phyloP scores from a whole-genome alignment of 2,888 invertebrate genomes.

The Leptogaster cylindrica region DNA sequence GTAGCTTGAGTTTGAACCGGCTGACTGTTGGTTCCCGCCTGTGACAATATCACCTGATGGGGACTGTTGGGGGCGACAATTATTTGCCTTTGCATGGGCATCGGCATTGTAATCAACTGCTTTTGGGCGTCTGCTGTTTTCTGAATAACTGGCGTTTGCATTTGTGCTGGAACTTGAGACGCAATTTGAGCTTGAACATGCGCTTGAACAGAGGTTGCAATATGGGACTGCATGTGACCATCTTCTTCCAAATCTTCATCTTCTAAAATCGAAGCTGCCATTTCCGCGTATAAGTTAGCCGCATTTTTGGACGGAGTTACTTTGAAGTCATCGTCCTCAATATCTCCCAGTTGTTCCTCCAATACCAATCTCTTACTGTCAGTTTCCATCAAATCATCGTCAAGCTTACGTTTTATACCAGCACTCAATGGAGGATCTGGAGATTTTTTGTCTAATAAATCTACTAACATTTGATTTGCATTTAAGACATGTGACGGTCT shows the following conservation, averaged over 20 bases:
- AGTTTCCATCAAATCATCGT: conserved; percentile 53
- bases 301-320: conserved; percentile 74
- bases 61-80: conserved; percentile 56
- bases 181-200: conserved; percentile 51
- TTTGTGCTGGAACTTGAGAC: conserved; percentile 44
- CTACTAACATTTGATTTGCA: conserved; percentile 80
- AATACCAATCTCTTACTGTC: conserved; percentile 62
- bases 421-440: conserved; percentile 62
- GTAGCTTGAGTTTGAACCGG: conserved; percentile 50
- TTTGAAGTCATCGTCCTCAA: conserved; percentile 60
- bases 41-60: conserved; percentile 40
- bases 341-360: conserved; percentile 57
- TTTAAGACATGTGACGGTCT: conserved; percentile 54
- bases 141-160: conserved; percentile 42
- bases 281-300: conserved; percentile 83
- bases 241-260: conserved; percentile 71
- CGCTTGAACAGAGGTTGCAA: conserved; percentile 30
- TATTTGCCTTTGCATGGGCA: conserved; percentile 57
- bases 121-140: conserved; percentile 54
- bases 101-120: conserved; percentile 56
- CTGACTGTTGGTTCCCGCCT: neutral
- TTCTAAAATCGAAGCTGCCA: conserved; percentile 83
- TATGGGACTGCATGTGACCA: conserved; percentile 50
- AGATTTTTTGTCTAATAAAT: conserved; percentile 79
- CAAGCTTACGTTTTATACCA: conserved; percentile 54